phyloP scores from a whole-genome alignment of 2,113 vertebrate genomes.

The Nibea albiflora region DNA sequence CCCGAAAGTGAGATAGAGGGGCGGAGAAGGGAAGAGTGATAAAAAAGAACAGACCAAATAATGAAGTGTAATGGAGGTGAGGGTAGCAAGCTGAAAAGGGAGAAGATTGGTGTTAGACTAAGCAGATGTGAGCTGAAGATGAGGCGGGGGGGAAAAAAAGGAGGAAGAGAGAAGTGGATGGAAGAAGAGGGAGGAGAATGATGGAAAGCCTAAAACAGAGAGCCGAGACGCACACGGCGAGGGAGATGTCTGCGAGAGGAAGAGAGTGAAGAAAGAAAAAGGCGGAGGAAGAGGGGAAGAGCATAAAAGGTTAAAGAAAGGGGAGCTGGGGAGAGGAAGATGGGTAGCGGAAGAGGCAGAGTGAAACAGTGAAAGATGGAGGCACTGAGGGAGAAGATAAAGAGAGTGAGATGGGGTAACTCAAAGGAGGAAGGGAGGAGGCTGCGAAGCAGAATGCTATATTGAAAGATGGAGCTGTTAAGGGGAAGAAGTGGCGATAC shows the following conservation, averaged over 20 bases:
- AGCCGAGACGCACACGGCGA: slow-evolving; percentile 14
- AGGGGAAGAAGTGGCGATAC: slow-evolving; percentile 23
- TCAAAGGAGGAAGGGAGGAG: slow-evolving; percentile 45
- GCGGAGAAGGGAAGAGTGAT: slow-evolving; percentile 46
- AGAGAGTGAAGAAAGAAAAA: slow-evolving; percentile 25
- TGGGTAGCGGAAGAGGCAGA: slow-evolving; percentile 48
- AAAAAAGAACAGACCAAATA: slow-evolving; percentile 66
- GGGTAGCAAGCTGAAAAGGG: slow-evolving; percentile 52
- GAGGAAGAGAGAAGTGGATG: neutral
- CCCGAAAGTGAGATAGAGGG: slow-evolving; percentile 59
- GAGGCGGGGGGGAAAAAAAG: slow-evolving; percentile 1
- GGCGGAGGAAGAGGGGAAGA: slow-evolving; percentile 28
- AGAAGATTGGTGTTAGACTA: slow-evolving; percentile 59
- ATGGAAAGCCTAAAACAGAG: slow-evolving; percentile 60
- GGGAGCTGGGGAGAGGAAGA: slow-evolving; percentile 47
- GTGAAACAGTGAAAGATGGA: slow-evolving; percentile 57
- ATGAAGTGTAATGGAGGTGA: slow-evolving; percentile 71
- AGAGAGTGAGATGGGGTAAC: slow-evolving; percentile 59
- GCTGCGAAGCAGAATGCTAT: slow-evolving; percentile 46
- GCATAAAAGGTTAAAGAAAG: slow-evolving; percentile 71
- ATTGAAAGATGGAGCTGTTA: slow-evolving; percentile 55
- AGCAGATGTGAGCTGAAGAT: slow-evolving; percentile 70
- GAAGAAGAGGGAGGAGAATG: slow-evolving; percentile 26
- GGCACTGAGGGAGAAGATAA: slow-evolving; percentile 53
- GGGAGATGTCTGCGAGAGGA: slow-evolving; percentile 44